phyloP scores from a whole-genome alignment of 2,888 invertebrate genomes.

The Acrobasis consociella region DNA sequence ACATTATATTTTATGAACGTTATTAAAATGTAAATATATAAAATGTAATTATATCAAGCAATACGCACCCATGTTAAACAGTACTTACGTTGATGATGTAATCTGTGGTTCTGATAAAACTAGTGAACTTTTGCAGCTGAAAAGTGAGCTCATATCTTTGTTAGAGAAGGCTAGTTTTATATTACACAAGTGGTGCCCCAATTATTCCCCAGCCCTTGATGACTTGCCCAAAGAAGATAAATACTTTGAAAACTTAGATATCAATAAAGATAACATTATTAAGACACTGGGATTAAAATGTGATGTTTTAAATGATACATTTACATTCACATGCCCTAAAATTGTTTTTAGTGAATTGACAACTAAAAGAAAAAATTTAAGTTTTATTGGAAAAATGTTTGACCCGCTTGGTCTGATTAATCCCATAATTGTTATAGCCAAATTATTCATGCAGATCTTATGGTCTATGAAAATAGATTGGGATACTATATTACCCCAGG shows the following conservation, averaged over 20 bases:
- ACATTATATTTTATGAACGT: too few relatives aligned
- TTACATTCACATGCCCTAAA: background rate
- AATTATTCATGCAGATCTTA: constrained; percentile 30
- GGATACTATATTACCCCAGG: background rate
- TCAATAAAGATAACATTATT: background rate
- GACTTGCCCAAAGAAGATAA: constrained; percentile 1
- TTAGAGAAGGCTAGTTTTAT: constrained; percentile 13
- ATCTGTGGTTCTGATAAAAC: background rate
- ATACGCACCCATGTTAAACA: too few relatives aligned
- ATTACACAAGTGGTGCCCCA: constrained; percentile 25
- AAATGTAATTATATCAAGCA: too few relatives aligned
- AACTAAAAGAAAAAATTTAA: constrained; percentile 31
- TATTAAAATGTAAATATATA: too few relatives aligned
- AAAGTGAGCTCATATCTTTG: background rate
- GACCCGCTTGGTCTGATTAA: constrained; percentile 32
- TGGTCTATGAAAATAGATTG: constrained; percentile 7
- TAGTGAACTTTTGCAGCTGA: background rate
- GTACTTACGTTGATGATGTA: constrained; percentile 26
- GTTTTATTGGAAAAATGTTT: constrained; percentile 32
- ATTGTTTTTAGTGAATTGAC: background rate
- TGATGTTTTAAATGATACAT: constrained; percentile 8
- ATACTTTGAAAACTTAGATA: background rate
- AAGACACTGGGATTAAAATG: background rate
- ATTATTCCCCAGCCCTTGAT: background rate
- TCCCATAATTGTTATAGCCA: constrained; percentile 29